phyloP scores from a whole-genome alignment of 2,113 vertebrate genomes.

The Chaenocephalus aceratus region DNA sequence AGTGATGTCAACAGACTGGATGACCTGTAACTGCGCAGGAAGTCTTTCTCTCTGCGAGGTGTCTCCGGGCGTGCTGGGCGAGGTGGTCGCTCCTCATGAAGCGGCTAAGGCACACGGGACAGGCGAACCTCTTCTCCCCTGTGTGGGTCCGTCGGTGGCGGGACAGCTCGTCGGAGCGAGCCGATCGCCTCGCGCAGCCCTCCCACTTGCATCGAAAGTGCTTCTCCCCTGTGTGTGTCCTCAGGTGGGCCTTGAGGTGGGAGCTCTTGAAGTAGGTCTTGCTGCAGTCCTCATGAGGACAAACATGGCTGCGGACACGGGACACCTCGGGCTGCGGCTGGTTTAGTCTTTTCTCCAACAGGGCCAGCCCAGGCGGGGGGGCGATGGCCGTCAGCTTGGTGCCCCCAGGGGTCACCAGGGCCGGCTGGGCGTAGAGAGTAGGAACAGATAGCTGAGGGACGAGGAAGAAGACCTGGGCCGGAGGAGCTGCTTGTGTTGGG shows the following conservation, averaged over 20 bases:
- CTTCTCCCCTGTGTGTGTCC: constrained; percentile 96
- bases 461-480: constrained; percentile 86
- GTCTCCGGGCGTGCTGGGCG: constrained; percentile 82
- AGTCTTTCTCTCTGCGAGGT: constrained; percentile 85
- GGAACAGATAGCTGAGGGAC: constrained; percentile 84
- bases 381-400: no score
- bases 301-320: constrained; percentile 89
- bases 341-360: constrained; percentile 72
- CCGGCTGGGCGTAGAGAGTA: constrained; percentile 66
- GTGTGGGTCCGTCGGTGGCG: constrained; percentile 93
- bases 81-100: constrained; percentile 97
- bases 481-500: constrained; percentile 62
- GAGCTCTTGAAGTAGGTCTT: constrained; percentile 97
- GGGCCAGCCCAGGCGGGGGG: no score
- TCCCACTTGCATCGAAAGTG: constrained; percentile 96
- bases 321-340: constrained; percentile 72
- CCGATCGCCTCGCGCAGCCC: constrained; percentile 89
- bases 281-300: constrained; percentile 81
- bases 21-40: constrained; percentile 87
- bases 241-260: constrained; percentile 93
- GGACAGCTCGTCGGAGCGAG: constrained; percentile 94
- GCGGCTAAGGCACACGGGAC: constrained; percentile 89
- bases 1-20: constrained; percentile 48
- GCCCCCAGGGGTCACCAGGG: no score
- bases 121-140: constrained; percentile 93